Conservation (phyloP, 2,797 vertebrate species). For the Poeciliopsis gracilis region DNA sequence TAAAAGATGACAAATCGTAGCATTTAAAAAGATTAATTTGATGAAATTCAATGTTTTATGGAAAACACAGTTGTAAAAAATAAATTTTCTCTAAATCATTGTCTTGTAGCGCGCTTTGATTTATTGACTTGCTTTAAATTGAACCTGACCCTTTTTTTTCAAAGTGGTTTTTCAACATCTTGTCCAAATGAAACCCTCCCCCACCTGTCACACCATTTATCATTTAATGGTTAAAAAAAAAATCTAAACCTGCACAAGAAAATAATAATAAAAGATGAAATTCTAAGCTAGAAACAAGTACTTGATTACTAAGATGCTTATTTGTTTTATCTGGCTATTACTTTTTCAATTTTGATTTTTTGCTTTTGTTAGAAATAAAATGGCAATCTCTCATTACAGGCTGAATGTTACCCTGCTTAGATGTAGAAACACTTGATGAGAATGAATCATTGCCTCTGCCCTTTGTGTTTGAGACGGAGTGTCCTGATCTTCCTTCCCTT, state of each 20-base stretch:
- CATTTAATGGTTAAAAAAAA: not conserved
- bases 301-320: not conserved
- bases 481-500: constrained; percentile 46
- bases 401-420: constrained; percentile 5
- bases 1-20: not conserved
- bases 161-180: not conserved
- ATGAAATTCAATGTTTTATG: not conserved
- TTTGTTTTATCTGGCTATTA: not conserved
- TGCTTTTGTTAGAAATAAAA: not conserved
- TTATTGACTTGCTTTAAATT: not conserved
- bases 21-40: not conserved
- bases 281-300: not conserved
- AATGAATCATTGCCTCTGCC: constrained; percentile 36
- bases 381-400: not conserved
- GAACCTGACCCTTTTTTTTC: not conserved
- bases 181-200: not conserved
- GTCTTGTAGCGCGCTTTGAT: not conserved
- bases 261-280: not conserved
- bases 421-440: not conserved
- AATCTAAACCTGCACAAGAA: not conserved
- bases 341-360: no score
- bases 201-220: not conserved
- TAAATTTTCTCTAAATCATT: not conserved
- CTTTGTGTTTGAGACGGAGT: constrained; percentile 45
- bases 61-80: not conserved